A percentile compares a stretch with the other conserved stretches of the same genome.
phyloP scores from a whole-genome alignment of 2,888 invertebrate species.

The Harmothoe impar region DNA sequence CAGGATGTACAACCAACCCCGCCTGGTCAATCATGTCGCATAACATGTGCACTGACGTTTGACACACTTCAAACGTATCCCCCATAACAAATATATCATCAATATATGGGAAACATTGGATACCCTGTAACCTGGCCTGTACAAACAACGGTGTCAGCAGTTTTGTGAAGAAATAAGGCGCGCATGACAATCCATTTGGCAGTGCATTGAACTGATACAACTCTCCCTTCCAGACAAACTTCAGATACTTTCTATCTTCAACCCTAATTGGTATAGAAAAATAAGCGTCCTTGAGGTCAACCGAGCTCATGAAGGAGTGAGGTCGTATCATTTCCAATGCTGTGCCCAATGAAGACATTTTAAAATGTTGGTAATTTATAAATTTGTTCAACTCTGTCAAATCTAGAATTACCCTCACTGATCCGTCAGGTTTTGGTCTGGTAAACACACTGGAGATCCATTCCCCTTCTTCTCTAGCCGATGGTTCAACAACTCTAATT shows the following conservation, averaged over 20 bases:
- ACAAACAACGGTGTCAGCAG: background rate
- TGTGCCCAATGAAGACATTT: background rate
- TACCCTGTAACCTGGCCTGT: background rate
- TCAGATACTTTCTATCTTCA: background rate
- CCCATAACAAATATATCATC: background rate
- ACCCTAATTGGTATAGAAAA: background rate
- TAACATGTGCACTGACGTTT: background rate
- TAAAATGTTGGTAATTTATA: background rate
- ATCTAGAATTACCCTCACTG: background rate
- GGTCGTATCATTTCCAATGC: background rate
- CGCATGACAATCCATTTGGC: background rate
- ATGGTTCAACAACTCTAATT: background rate
- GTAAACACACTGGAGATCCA: background rate
- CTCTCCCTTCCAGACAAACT: background rate
- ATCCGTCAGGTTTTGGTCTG: background rate
- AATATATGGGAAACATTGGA: background rate
- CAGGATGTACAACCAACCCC: background rate
- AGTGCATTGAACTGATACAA: background rate
- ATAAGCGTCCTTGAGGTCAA: background rate
- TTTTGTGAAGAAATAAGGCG: background rate
- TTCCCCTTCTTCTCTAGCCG: background rate
- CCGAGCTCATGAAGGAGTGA: background rate
- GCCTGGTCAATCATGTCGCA: background rate
- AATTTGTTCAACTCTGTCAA: background rate
- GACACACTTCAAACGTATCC: background rate